Base-by-base conservation (phyloP, 2,888 invertebrate genomes). In the Tillus elongatus region DNA sequence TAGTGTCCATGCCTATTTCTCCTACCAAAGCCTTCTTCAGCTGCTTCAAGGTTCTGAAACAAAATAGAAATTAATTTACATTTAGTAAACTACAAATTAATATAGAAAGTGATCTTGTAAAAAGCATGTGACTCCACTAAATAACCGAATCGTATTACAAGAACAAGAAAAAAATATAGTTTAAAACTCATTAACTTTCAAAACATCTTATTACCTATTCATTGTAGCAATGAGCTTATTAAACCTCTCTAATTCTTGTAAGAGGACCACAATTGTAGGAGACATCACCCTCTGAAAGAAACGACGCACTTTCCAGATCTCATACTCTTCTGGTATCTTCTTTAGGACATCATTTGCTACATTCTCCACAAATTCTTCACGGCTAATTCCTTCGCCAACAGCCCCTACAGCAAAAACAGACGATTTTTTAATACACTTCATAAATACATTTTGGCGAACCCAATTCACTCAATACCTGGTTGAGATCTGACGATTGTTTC, bases 191-290 rank as follows among this genome's bases (percentile, higher is more conserved):
- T n/a, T n/a, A n/a, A n/a, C 10, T n/a, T n/a, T n/a, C n/a, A n/a
- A n/a, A n/a, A n/a, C n/a, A n/a, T n/a, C n/a, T n/a, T n/a, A n/a
- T n/a, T n/a, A n/a, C n/a, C n/a, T n/a, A n/a, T 68, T 69, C 74
- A 93, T 89, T 35, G 72, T 73, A 8, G 59, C 58, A 35, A 90
- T 78, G 1, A 93, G 72, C 12, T 72, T 70, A 64, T 93, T 93
- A 63, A 91, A 91, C 42, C 90, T 74, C 54, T 92, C 90, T 26
- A 93, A 63, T 62, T 93, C 88, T 69, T 93, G 92, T 35, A 92
- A 70, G 33, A 93, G 66, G 1, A 93, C 92, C 10, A 92, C 82
- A 0, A 85, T 77, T 0, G 87, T 82, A 1, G 92, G 92, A 3
- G 84, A 78, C 50, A 91, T 78, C 47, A 75, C 77, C 66, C 83